These are phyloP conservation scores for Crotalus horridus DNA, from an alignment of 2,113 vertebrate genomes.

Conservation along the genomic window DNA sequence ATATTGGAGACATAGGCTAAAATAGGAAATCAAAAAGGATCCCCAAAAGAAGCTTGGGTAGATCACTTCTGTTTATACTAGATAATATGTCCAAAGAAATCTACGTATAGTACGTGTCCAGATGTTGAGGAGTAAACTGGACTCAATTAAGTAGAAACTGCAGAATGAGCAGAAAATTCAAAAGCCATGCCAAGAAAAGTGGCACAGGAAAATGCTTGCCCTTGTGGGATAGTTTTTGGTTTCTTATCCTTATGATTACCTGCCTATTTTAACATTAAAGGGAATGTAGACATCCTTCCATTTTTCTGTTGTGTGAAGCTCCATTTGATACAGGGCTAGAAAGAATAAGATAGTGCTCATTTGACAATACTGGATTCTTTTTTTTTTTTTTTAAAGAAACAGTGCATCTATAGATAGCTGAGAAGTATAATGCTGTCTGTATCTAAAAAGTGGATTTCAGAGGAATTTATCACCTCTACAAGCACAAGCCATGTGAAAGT, in stretches of 20 bases:
- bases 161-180: neutral
- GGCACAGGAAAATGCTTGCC: neutral
- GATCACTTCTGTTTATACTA: neutral
- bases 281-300: neutral
- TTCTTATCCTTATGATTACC: neutral
- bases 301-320: slow-evolving; percentile 7
- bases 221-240: neutral
- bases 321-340: neutral
- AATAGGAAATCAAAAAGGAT: neutral
- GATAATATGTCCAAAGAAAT: neutral
- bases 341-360: slow-evolving; percentile 7
- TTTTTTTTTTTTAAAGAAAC: neutral
- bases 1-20: neutral
- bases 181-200: neutral
- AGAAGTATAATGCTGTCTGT: neutral
- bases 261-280: neutral
- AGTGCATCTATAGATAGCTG: neutral
- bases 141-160: neutral
- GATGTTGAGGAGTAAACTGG: neutral
- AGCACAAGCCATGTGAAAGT: neutral
- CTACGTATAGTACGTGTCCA: neutral
- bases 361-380: neutral
- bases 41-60: neutral
- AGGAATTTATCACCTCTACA: slow-evolving; percentile 12
- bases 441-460: neutral